Base-by-base conservation (phyloP, 2,888 invertebrate genomes). In the Adelphocoris suturalis region DNA sequence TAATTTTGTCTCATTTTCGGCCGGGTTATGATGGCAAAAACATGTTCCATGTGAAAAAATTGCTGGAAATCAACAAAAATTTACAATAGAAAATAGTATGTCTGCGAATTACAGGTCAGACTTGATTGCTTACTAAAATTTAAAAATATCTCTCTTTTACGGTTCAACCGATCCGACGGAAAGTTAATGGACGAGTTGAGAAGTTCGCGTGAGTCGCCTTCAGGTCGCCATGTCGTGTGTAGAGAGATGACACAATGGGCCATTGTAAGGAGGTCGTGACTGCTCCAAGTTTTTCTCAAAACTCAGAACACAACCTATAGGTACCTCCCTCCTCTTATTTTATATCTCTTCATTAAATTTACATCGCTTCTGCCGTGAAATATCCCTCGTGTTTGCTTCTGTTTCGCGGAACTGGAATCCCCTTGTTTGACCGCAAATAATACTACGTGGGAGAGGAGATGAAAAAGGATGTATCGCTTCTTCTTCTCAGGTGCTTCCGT, bases 241-340 rank as follows among this genome's bases (percentile, higher is more conserved):
- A 61, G 61, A 47, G 78, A 78, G 47, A 85, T 85, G 85, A 85
- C 85, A 85, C 85, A 85, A 85, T 85, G 85, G 68, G 37, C 85
- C 85, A 85, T 85, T 85, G 85, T 85, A 52, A 57, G 61, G 57
- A 52, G 61, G 37, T 85, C 85, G 85, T 85, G 85, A 85, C 85
- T 61, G 68, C 23, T 12, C 23, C 23, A 3, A 23, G 68, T 23
- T 68, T 68, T 23, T 19, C 2, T 23, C 4, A 68, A 5, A 19
- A 3, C 68, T 12, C 12, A 12, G 23, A 23, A 11, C 19, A 68
- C 68, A 5, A 68, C 23, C 19, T 19, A 19, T 23, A 23, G 0
- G 23, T 68, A 27, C 68, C 68, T 19, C 16, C 19, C 61, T 23
- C 68, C 23, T 23, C 23, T 68, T 68, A 68, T 68, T 68, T 68